Base-by-base conservation (phyloP, 2,797 vertebrate species). In the Oreonectes daqikongensis region DNA sequence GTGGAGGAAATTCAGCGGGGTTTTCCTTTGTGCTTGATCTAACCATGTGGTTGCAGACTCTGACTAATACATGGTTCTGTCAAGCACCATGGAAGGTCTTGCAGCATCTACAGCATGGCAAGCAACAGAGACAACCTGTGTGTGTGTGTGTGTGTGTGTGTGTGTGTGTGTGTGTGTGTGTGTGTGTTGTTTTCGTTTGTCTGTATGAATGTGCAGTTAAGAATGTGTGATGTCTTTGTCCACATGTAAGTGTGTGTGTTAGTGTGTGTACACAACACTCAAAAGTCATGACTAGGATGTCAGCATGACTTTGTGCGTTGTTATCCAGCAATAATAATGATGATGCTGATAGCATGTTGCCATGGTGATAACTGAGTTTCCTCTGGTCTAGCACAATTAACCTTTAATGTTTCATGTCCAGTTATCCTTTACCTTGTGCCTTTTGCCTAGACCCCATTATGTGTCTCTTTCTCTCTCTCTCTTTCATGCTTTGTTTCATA, bases 1-100 rank as follows among this genome's bases (percentile, higher is more conserved):
- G 93, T 93, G 92, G 95, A 96, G 95, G 95, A 96, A 91, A 93
- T 95, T 95, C 92, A 92, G 97, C 97, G 95, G 95, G 97, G 95
- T 98, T 96, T 99, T 99, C 97, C 96, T 95, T 98, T 99, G 97
- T 99, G 97, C 97, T 99, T 99, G 97, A 99, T 99, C 96, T 99
- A 99, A 99, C 97, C 97, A 99, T 99, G 97, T 98, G 97, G 92
- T 97, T 96, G 95, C 94, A 91, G 96, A 95, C 95, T 95, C 94
- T 94, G 93, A 95, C 95, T 95, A 96, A 96, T 96, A 97, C 97
- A 99, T 99, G 97, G 97, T 99, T 99, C 96, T 94, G 95, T 99
- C 97, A 99, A 99, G 97, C 96, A 98, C 97, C 96, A 98, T 95
- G 97, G 97, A 97, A 97, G 95, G 97, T 96, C 93, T 92, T 95